Conservation (phyloP, 2,888 invertebrate species). For the Hartigia nigra region DNA sequence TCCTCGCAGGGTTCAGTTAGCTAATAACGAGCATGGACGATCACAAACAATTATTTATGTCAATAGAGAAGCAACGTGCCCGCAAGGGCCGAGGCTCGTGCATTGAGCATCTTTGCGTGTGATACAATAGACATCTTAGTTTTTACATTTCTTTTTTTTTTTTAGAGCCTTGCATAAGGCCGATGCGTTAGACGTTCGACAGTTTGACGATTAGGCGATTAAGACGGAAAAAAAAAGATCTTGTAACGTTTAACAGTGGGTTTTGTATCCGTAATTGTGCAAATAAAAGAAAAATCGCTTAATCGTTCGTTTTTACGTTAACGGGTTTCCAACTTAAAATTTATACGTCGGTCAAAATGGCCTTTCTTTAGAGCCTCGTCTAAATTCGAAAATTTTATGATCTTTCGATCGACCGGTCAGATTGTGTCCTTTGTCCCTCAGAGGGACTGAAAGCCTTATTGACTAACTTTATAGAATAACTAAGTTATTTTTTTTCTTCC, state of each 20-base stretch:
- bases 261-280: background rate
- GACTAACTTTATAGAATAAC: background rate
- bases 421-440: background rate
- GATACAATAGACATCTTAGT: background rate
- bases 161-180: slow-evolving; percentile 36
- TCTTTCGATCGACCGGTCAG: background rate
- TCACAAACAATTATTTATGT: background rate
- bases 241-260: background rate
- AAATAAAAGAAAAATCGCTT: background rate
- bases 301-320: background rate
- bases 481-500: background rate
- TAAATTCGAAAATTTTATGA: background rate
- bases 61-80: background rate
- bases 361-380: background rate
- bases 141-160: background rate
- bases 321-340: background rate
- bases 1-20: too few relatives aligned
- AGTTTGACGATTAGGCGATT: background rate
- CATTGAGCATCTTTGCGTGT: background rate
- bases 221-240: background rate
- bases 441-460: background rate
- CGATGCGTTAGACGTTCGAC: background rate
- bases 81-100: background rate
- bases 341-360: background rate
- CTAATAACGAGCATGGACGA: background rate